Percentiles rank a stretch among this genome's conserved stretches.
phyloP scores from a whole-genome alignment of 1,140 invertebrate genomes.

The Macrobrachium nipponense region DNA sequence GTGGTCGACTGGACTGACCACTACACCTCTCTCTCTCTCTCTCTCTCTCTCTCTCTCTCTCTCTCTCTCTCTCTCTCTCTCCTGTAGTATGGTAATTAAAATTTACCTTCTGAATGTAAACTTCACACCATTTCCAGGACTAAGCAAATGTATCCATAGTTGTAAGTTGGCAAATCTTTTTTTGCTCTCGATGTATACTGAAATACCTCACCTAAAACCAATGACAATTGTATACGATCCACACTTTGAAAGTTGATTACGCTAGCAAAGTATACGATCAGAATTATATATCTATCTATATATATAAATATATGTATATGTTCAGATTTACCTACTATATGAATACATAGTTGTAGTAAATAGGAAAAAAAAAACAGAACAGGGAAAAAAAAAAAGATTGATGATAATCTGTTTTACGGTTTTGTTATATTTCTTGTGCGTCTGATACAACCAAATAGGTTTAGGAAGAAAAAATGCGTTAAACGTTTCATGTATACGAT shows the following conservation, averaged over 20 bases:
- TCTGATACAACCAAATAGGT: neutral
- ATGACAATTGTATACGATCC: constrained; percentile 39
- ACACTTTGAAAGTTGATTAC: constrained; percentile 29
- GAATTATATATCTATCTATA: constrained; percentile 18
- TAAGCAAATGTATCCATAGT: constrained; percentile 50
- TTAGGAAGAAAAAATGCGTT: neutral
- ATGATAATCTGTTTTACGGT: constrained; percentile 1
- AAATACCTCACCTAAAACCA: constrained; percentile 46
- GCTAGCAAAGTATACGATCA: constrained; percentile 49
- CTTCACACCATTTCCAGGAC: constrained; percentile 35
- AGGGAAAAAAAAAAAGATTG: neutral
- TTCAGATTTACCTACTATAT: constrained; percentile 39
- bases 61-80: neutral
- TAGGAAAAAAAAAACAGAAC: neutral
- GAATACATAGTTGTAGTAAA: constrained; percentile 36
- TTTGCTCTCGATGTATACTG: constrained; percentile 45
- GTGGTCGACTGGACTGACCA: no score
- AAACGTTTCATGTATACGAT: no score
- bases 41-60: neutral
- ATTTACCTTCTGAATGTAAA: constrained; percentile 12
- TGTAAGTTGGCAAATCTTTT: constrained; percentile 40
- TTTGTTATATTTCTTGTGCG: no score
- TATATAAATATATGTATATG: constrained; percentile 20
- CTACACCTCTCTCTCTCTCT: neutral
- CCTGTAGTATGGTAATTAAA: constrained; percentile 31